Evolutionary conservation across 2,797 vertebrate genomes (phyloP).

Genomic region (Enteromius unitaeniatus): DNA sequence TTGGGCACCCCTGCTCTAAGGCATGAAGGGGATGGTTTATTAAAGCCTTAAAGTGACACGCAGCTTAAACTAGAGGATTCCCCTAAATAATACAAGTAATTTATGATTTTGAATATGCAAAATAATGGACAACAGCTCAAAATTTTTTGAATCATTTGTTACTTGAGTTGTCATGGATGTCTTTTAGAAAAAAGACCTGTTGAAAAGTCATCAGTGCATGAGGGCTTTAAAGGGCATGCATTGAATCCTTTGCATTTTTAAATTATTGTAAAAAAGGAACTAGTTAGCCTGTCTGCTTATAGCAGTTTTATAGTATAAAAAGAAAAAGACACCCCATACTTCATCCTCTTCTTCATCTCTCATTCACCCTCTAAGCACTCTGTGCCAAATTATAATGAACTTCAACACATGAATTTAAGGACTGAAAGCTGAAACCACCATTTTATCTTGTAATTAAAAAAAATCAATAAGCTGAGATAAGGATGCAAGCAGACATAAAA

Average conservation of each 20-base stretch:
- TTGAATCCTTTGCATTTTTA: neutral
- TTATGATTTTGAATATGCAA: neutral
- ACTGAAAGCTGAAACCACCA: neutral
- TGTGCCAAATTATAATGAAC: conserved; percentile 61
- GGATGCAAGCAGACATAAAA: conserved; percentile 31
- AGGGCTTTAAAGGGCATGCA: neutral
- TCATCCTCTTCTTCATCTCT: neutral
- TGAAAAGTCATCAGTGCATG: neutral
- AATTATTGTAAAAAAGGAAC: neutral
- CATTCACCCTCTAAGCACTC: conserved; percentile 6
- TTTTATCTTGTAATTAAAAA: conserved; percentile 24
- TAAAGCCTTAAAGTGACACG: conserved; percentile 3
- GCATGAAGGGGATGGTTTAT: conserved; percentile 16
- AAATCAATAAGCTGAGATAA: neutral
- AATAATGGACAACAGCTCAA: neutral
- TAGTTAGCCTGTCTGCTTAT: neutral
- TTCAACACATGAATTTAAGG: conserved; percentile 47
- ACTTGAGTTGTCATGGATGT: neutral
- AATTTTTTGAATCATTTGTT: neutral
- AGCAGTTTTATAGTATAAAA: conserved; percentile 1
- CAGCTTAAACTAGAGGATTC: neutral
- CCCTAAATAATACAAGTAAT: neutral
- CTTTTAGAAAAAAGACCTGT: neutral
- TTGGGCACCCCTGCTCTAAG: neutral
- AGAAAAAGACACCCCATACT: neutral